Conservation (phyloP, 1,140 invertebrate genomes). For the Thalassaphorura encarpata region DNA sequence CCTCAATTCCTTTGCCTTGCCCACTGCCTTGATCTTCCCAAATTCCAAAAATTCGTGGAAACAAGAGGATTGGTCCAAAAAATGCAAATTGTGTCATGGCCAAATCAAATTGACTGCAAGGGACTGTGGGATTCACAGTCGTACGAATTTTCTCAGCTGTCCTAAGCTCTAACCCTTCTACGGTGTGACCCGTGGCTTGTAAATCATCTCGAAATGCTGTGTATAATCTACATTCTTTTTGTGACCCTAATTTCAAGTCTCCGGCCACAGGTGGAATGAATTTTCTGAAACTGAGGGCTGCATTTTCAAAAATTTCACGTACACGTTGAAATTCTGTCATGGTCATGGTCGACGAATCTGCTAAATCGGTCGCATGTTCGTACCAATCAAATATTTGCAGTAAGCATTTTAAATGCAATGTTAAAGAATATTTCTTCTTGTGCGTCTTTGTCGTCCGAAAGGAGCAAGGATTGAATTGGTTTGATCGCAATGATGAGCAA, state of each 20-base stretch:
- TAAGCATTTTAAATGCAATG: background rate
- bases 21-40: background rate
- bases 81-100: conserved; percentile 28
- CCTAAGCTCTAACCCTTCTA: background rate
- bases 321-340: background rate
- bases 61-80: conserved; percentile 14
- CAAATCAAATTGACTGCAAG: conserved; percentile 28
- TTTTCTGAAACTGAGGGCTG: background rate
- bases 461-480: conserved; percentile 23
- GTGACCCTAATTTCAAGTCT: background rate
- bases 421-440: background rate
- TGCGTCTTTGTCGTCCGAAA: background rate
- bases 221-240: background rate
- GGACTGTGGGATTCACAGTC: conserved; percentile 28
- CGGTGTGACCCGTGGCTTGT: background rate
- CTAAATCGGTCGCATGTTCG: conserved; percentile 5
- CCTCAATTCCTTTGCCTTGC: conserved; percentile 14
- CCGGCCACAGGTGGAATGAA: conserved; percentile 2
- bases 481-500: conserved; percentile 22
- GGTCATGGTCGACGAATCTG: conserved; percentile 14
- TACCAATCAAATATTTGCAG: conserved; percentile 7
- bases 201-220: background rate
- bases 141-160: conserved; percentile 3
- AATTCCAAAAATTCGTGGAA: conserved; percentile 25
- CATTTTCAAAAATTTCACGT: background rate